A percentile compares a stretch with the other conserved stretches of the same genome.
These are phyloP conservation scores for Diglossa cyanea DNA, from an alignment of 2,797 vertebrate species.

Conservation along the genomic window DNA sequence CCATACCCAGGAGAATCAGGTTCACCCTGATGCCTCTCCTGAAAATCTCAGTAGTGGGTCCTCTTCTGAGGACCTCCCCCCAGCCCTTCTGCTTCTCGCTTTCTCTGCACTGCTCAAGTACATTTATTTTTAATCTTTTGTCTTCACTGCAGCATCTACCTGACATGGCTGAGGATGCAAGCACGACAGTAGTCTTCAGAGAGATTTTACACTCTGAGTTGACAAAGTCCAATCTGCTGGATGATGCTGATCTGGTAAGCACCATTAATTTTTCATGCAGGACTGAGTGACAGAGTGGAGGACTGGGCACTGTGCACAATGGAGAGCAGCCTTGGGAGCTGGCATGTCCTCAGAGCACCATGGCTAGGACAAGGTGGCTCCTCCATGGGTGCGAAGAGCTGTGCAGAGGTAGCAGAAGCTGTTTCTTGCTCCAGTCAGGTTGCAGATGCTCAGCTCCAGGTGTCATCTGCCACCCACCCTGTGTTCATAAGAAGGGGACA, in stretches of 20 bases:
- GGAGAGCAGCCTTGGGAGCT: background rate
- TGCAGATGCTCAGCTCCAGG: background rate
- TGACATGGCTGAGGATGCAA: background rate
- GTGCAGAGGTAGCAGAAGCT: background rate
- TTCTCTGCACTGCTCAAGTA: background rate
- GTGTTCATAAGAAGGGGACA: background rate
- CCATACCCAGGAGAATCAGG: background rate
- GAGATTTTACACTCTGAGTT: background rate
- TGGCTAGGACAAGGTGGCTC: background rate
- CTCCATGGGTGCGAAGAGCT: background rate
- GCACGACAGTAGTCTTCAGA: background rate
- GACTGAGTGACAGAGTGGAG: background rate
- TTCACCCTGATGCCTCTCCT: background rate
- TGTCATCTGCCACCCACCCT: fast-evolving
- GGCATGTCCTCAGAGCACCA: background rate
- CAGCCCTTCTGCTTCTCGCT: background rate
- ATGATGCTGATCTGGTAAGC: background rate
- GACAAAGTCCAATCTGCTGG: background rate
- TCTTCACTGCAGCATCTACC: background rate
- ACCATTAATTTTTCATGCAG: background rate
- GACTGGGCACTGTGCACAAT: fast-evolving
- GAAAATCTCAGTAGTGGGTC: background rate
- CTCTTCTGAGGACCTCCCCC: background rate
- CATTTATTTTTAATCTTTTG: slow-evolving; percentile 9
- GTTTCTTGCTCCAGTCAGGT: background rate